These are phyloP conservation scores for Microcebus lehilahytsara DNA, from an alignment of 2,113 vertebrate genomes.

Conservation along the genomic window DNA sequence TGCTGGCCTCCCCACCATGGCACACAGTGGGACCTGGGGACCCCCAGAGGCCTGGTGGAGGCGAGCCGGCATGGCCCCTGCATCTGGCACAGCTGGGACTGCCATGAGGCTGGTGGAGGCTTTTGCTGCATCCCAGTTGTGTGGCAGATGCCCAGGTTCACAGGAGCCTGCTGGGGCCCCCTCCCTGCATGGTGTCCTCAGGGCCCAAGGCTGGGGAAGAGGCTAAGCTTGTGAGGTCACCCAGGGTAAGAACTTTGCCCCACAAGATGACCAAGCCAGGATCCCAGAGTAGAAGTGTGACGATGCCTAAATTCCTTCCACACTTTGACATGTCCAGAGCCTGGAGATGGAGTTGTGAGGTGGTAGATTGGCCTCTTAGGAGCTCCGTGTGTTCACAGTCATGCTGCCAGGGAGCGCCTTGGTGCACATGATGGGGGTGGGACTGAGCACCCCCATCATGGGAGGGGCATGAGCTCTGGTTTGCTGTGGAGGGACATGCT, in stretches of 20 bases:
- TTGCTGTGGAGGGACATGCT: neutral
- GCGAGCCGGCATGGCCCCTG: accelerated
- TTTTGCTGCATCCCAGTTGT: neutral
- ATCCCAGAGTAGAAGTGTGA: neutral
- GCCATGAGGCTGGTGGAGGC: neutral
- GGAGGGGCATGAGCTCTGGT: neutral
- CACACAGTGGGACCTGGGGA: too few species aligned
- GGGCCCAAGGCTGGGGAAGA: neutral
- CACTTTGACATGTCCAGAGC: neutral
- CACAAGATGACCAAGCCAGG: too few species aligned
- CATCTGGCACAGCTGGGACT: neutral
- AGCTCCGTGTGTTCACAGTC: neutral
- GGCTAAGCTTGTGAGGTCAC: neutral
- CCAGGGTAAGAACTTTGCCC: neutral
- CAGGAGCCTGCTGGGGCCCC: neutral
- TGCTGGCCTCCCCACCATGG: neutral
- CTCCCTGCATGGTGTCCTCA: neutral
- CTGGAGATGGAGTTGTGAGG: neutral
- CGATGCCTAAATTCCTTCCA: accelerated
- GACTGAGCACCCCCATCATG: neutral
- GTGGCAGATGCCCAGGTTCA: neutral
- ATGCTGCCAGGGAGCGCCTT: neutral
- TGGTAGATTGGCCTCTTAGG: accelerated
- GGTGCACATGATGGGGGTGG: neutral
- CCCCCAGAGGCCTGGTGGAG: too few species aligned